Evolutionary conservation across 2,888 invertebrate genomes (phyloP), one percentile per base, ranked within the genome.

Genomic region (Agonopterix alstromeriana): DNA sequence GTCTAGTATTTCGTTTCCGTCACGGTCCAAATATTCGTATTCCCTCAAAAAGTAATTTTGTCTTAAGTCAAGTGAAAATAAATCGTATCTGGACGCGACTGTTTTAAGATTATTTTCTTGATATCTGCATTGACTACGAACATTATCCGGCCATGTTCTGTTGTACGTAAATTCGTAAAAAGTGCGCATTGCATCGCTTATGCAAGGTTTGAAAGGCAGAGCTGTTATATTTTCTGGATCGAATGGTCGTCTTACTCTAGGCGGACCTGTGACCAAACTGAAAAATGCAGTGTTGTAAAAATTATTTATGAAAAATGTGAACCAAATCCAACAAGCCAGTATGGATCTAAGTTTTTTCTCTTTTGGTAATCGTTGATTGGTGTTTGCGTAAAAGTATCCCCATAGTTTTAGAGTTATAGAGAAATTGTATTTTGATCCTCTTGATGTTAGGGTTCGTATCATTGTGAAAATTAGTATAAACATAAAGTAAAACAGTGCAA

Each of bases 201-300:
- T 14, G 41, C 50, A 51, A 2, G 50, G 50, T 10, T 45, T 51
- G 12, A 36, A 47, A 14, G 42, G 35, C 10, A 40, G 14, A 8
- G 14, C 8, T n/a, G 17, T 42, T n/a, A 36, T 10, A 12, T 27
- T 17, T 10, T 10, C 8, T 8, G 17, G 35, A 35, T 47, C 10
- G 8, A 45, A 10, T 8, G 45, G 11, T 3, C 35, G 27, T 4
- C 5, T 47, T n/a, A 14, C 8, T 3, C n/a, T 9, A 10, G 8
- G 40, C 2, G 50, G 42, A 8, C 41, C 48, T 7, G 59, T 51
- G 8, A 53, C 35, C 10, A 57, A 41, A 38, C 54, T 57, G 35
- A 45, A 53, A 40, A 59, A 53, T 2, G 53, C 54, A 5, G 53
- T 54, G n/a, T 50, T 51, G 44, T 57, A 59, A 45, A 57, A 56